These are phyloP conservation scores for Clupea harengus DNA, from an alignment of 2,113 vertebrate species.

Conservation along the genomic window DNA sequence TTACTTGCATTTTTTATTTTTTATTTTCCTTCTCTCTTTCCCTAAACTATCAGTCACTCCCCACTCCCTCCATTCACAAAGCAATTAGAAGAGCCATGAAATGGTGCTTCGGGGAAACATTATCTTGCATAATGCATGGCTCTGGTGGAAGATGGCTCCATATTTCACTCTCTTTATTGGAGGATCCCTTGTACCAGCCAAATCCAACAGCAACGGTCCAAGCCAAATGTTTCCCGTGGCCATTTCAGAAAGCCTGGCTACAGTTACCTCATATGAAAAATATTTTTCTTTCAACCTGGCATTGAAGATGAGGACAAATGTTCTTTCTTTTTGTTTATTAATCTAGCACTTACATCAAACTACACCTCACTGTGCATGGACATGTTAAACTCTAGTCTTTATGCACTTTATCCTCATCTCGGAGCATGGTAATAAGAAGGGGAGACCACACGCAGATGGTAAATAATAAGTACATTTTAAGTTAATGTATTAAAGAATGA, in stretches of 20 bases:
- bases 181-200: conserved; percentile 23
- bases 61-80: conserved; percentile 34
- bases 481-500: too few species aligned
- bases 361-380: background rate
- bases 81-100: conserved; percentile 46
- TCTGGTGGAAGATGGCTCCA: conserved; percentile 18
- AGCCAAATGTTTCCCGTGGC: conserved; percentile 14
- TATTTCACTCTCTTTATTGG: conserved; percentile 32
- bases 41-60: conserved; percentile 42
- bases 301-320: background rate
- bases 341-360: too few species aligned
- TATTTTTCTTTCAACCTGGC: background rate
- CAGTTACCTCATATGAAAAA: background rate
- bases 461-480: too few species aligned
- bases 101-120: conserved; percentile 38
- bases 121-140: conserved; percentile 41
- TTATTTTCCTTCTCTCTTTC: conserved; percentile 32
- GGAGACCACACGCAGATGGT: too few species aligned
- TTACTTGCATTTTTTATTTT: conserved; percentile 23
- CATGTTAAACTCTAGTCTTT: conserved; percentile 16
- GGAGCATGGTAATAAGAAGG: too few species aligned
- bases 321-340: too few species aligned
- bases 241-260: background rate
- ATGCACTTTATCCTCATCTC: too few species aligned
- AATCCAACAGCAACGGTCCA: conserved; percentile 21